These are phyloP conservation scores for Ceratotherium simum DNA, from an alignment of 2,113 vertebrate genomes.

Conservation along the genomic window DNA sequence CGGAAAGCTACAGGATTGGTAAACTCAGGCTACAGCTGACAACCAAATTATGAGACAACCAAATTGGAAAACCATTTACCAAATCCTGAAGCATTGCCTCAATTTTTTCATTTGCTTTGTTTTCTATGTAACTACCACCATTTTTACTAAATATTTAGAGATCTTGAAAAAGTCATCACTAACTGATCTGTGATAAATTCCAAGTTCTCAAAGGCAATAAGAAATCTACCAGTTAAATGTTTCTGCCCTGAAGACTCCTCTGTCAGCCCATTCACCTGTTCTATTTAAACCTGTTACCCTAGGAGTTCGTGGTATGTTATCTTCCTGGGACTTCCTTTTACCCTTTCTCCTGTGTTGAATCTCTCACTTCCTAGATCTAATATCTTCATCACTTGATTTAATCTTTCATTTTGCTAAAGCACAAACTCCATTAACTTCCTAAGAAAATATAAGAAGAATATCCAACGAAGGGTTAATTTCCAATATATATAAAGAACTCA, in stretches of 20 bases:
- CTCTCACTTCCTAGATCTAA: background rate
- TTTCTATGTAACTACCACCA: background rate
- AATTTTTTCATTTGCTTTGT: background rate
- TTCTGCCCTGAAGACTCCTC: background rate
- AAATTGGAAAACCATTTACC: background rate
- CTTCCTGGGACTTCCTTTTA: background rate
- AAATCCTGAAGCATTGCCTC: background rate
- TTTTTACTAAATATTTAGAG: background rate
- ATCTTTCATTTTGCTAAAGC: background rate
- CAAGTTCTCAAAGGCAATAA: background rate
- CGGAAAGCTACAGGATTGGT: background rate
- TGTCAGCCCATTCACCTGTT: background rate
- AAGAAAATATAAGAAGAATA: background rate
- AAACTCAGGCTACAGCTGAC: background rate
- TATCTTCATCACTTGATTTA: background rate
- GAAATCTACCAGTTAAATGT: background rate
- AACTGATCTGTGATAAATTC: background rate
- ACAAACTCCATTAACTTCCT: background rate
- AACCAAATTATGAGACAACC: background rate
- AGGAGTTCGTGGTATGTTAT: background rate
- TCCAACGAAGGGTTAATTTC: no score
- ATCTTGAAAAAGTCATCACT: background rate
- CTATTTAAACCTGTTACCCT: background rate
- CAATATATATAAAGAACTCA: no score
- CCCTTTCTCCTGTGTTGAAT: background rate